Evolutionary conservation across 2,888 invertebrate species (phyloP), one percentile per base, ranked within the genome.

Genomic region (Leptarthrus brevirostris): DNA sequence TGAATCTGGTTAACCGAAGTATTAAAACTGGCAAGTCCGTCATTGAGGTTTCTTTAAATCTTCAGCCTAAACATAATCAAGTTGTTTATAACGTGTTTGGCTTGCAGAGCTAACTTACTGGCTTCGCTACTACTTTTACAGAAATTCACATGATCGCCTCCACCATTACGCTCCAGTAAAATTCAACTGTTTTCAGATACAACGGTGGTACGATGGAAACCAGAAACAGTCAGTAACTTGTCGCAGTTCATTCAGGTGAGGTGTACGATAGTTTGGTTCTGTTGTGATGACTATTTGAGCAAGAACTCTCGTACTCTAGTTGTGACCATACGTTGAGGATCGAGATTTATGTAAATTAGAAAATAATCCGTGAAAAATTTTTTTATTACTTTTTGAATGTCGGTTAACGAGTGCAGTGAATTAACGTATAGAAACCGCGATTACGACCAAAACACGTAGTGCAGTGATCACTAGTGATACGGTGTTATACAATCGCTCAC

Each of bases 161-260:
- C 30, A 49, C 22, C 16, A 66, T 66, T n/a, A n/a, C n/a, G n/a
- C n/a, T 14, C 52, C 30, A 30, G 44, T 26, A 26, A 24, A 26
- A 22, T 26, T 16, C 20, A 53, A 14, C 22, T n/a, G 66, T 26
- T 18, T 24, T 24, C 34, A 69, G 69, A 30, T 52, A 69, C n/a
- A 16, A 26, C 22, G 26, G 26, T 34, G 69, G 69, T 52, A 69
- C 49, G 24, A 34, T 12, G n/a, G 69, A 52, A 52, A 52, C 52
- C 10, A 52, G 69, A 52, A 49, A 52, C 49, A 49, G 56, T 40
- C 74, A 74, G 74, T 74, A 64, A 74, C 72, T 72, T 74, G 40
- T 24, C 72, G 71, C 61, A 64, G 58, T 72, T 74, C 72, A 71
- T 47, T 26, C 74, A 72, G 72, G 71, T 72, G 72, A 74, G 74